Percentiles rank a stretch among this genome's conserved stretches.
These are phyloP conservation scores for Craseonycteris thonglongyai DNA, from an alignment of 2,113 vertebrate genomes.

Conservation along the genomic window DNA sequence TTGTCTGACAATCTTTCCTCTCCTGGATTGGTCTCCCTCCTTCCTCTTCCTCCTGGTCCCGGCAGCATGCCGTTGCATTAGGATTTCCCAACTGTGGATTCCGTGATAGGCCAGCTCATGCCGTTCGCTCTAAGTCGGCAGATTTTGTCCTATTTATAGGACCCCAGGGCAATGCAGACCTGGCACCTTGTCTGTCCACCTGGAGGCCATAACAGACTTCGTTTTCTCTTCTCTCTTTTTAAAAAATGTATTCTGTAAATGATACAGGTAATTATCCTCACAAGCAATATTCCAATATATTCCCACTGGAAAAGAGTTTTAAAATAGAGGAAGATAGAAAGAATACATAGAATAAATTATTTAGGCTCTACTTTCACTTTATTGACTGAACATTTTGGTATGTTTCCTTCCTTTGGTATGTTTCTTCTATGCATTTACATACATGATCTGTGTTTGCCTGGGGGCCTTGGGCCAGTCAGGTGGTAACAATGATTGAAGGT, in stretches of 20 bases:
- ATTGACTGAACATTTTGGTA: not conserved
- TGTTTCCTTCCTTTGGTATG: not conserved
- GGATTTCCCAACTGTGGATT: not conserved
- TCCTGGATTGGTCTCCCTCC: too few species aligned
- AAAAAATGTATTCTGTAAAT: not conserved
- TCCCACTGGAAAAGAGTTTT: not conserved
- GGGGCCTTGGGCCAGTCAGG: not conserved
- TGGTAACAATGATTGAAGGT: not conserved
- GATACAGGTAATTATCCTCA: not conserved
- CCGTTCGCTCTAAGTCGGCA: not conserved
- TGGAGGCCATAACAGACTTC: not conserved
- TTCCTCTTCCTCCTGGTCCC: not conserved
- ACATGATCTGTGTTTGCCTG: not conserved
- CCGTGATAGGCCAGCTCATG: not conserved
- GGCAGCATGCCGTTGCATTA: not conserved
- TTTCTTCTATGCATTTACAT: not conserved
- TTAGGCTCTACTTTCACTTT: not conserved
- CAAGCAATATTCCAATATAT: not conserved
- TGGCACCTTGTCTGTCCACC: not conserved
- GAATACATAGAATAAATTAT: not conserved
- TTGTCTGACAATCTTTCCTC: not conserved
- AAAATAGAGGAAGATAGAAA: not conserved
- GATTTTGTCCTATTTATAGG: conserved; percentile 51
- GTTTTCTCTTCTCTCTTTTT: not conserved
- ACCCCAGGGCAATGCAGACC: not conserved